Evolutionary conservation across 2,113 vertebrate species (phyloP).

Genomic region (Meriones unguiculatus): DNA sequence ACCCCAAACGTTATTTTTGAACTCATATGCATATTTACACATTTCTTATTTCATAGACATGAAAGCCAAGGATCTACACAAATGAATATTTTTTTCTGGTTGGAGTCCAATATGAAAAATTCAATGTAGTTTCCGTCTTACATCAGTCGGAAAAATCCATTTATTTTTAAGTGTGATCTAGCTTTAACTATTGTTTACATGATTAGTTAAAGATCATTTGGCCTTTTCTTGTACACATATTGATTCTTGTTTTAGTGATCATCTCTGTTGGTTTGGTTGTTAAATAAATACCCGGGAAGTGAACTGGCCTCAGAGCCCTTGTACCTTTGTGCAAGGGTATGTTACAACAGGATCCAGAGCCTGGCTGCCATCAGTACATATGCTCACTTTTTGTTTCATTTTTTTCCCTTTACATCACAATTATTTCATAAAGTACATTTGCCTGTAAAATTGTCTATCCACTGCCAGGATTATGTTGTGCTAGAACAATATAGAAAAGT

Average conservation of each 20-base stretch:
- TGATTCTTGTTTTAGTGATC: neutral
- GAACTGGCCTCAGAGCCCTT: neutral
- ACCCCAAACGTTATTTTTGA: conserved; percentile 27
- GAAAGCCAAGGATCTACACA: neutral
- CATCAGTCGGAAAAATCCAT: neutral
- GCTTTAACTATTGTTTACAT: neutral
- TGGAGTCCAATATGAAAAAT: neutral
- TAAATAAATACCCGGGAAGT: neutral
- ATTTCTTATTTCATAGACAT: conserved; percentile 20
- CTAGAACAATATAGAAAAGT: neutral
- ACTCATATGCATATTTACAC: neutral
- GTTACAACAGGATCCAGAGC: neutral
- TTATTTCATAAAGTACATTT: neutral
- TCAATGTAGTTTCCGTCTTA: neutral
- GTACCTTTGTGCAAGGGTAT: neutral
- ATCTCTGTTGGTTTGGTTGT: neutral
- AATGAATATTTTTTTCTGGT: neutral
- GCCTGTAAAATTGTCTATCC: neutral
- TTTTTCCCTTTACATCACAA: neutral
- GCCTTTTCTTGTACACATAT: neutral
- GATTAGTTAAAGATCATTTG: neutral
- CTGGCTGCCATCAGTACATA: neutral
- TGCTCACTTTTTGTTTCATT: neutral
- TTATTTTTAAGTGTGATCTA: neutral
- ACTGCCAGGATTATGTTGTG: neutral